Base-by-base conservation (phyloP, 2,888 invertebrate species). In the Spodoptera picta region DNA sequence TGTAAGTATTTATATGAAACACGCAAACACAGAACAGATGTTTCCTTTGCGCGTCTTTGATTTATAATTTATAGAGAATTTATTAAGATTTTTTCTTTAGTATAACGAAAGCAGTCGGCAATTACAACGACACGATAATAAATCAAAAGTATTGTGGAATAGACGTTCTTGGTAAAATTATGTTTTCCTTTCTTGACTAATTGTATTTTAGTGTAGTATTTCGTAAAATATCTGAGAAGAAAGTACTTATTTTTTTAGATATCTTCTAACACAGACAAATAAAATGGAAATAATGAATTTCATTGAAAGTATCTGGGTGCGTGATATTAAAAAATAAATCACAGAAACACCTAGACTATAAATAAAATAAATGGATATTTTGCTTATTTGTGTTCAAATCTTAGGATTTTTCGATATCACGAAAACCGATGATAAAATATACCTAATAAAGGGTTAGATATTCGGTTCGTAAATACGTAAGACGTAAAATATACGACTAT, bases 1-100 rank as follows among this genome's bases (percentile, higher is more conserved):
- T 84, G 83, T 74, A 86, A 87, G 85, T 78, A 83, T 84, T 85
- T 80, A 79, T 78, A 69, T 71, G 69, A 79, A 73, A 80, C 73
- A 75, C 60, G 75, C 75, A 80, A 84, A 89, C 82, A 83, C 64
- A 80, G 67, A 87, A 83, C 91, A 91, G 88, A 89, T 88, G 90
- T 82, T 87, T 87, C 86, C 87, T 84, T 65, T 68, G 65, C 54
- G 63, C 54, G 63, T 63, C 82, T 85, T 83, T 83, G 86, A 86
- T 85, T 86, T 84, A 84, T 80, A 83, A 83, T 81, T 76, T 81
- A 77, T 74, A 70, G 75, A 74, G 73, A 77, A 80, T 77, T 36
- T 73, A 74, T 74, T 54, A 58, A 54, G 74, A 69, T 71, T 69
- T 75, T 72, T 70, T 75, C 77, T 83, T 81, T 80, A 70, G 78